Base-by-base conservation (phyloP, 2,797 vertebrate genomes). In the Sebastes trivittatus region DNA sequence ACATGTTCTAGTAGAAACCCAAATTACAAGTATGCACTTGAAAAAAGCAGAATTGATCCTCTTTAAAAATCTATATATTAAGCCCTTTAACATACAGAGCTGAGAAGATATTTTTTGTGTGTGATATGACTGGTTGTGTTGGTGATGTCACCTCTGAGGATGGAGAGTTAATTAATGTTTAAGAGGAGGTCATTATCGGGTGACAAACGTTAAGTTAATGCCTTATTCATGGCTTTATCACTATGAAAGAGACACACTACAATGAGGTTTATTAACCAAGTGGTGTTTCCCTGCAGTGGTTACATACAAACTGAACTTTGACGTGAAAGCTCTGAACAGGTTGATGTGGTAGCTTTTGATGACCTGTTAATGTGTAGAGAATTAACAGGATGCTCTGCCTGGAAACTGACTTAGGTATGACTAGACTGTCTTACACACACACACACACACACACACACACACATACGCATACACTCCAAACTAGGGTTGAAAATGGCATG, bases 351-450 rank as follows among this genome's bases (percentile, higher is more conserved):
- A 69, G 38, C 81, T 78, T 78, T 38, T 58, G 68, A 79, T 72
- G 60, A 78, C 78, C 80, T 89, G 86, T 77, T 91, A 87, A 88
- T 84, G 81, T 73, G 87, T 7, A 86, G 67, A 75, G 74, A 85
- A 75, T 86, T 87, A 90, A 88, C 81, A 74, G 69, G 49, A 49
- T 49, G 29, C 46, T 77, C 32, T 7, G 30, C 23, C 13, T 14
- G 14, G n/a, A 69, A 64, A 59, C 11, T 71, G 61, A 25, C 54
- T 55, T 5, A 2, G 30, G 36, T 38, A 42, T 29, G 30, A 61
- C 29, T 11, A 30, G 9, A 46, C 66, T 42, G 6, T 32, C 13
- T 36, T 8, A 54, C 29, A 52, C 58, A 36, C 34, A 11, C 34
- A 34, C 66, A 36, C 32, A 46, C 25, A 80, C 20, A 68, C 55